Evolutionary conservation across 2,797 vertebrate genomes (phyloP), one percentile per base, ranked within the genome.

Genomic region (Alca torda): DNA sequence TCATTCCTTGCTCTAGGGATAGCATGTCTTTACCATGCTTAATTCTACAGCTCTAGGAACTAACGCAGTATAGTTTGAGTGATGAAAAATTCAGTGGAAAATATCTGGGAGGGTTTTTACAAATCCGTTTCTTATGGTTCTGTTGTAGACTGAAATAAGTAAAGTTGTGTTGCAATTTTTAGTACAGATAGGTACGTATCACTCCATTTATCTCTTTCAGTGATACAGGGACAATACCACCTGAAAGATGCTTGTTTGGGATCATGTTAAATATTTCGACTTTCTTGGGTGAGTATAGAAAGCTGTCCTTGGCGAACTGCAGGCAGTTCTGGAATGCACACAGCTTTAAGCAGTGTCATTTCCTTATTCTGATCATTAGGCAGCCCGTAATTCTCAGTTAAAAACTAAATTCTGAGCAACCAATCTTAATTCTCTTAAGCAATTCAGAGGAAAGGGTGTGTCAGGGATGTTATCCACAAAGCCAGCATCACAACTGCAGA

Each of bases 201-300:
- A 23, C 41, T 50, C 24, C 63, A 16, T 97, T 73, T 98, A 94
- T 98, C 87, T 97, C 89, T 98, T 98, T 74, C 98, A 99, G 99
- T 88, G 99, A 99, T 93, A 99, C 98, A 7, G 99, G 99, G 80
- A 98, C 98, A 9, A 84, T 98, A 61, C 97, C 99, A 81, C 99
- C 99, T 56, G 99, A 99, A 97, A 98, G 99, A 90, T 99, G 99
- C 87, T 97, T 99, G 85, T 99, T 99, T 96, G 99, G 99, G 91
- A 98, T 99, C 95, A 99, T 99, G 99, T 96, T 99, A 96, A 99
- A 99, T 67, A 97, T 99, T 50, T 98, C 99, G 0, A 97, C 99
- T 25, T 98, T 99, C 96, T 97, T 99, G 97, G 98, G 99, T 99
- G 98, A 98, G 97, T 97, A 95, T 4, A 79, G 30, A 79, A n/a